Evolutionary conservation across 2,888 invertebrate genomes (phyloP).

Genomic region (Acrobasis suavella): DNA sequence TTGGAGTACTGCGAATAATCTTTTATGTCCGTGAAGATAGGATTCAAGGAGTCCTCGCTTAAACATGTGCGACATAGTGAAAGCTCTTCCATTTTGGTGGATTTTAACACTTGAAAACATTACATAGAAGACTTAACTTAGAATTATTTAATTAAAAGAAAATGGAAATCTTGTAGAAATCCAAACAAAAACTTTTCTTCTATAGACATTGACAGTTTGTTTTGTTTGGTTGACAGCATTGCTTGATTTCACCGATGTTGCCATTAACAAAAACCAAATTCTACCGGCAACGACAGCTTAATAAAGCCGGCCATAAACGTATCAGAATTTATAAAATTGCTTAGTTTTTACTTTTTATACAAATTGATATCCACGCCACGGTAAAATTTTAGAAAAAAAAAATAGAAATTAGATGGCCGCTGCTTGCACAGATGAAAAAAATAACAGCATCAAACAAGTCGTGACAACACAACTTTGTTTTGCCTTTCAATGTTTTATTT

Average conservation of each 20-base stretch:
- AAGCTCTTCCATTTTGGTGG: constrained; percentile 43
- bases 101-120: background rate
- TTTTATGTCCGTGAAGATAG: constrained; percentile 40
- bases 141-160: background rate
- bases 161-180: no score
- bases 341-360: no score
- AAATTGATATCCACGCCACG: no score
- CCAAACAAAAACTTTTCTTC: background rate
- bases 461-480: background rate
- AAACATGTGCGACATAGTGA: constrained; percentile 50
- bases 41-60: constrained; percentile 34
- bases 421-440: background rate
- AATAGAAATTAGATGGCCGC: background rate
- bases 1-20: constrained; percentile 34
- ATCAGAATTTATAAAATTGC: no score
- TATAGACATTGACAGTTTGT: background rate
- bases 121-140: background rate
- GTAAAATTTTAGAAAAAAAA: no score
- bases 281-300: no score
- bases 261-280: background rate
- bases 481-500: background rate
- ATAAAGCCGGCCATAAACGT: no score
- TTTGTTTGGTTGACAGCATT: background rate
- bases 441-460: background rate
- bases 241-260: background rate